Evolutionary conservation across 1,140 invertebrate genomes (phyloP).

Genomic region (Aphelinus certus): DNA sequence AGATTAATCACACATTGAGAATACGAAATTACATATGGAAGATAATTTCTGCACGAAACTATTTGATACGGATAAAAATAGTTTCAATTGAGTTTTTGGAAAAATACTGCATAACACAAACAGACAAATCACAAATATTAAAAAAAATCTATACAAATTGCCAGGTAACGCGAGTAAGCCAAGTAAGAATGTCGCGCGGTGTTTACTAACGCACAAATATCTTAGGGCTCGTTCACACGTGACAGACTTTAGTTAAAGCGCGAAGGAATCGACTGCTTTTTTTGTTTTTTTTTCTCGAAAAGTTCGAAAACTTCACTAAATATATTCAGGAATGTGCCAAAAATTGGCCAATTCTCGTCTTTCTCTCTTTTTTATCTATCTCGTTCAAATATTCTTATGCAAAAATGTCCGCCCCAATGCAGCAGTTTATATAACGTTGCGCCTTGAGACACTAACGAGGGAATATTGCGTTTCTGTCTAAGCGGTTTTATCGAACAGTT

Average conservation of each 20-base stretch:
- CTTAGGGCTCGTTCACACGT: slow-evolving; percentile 19
- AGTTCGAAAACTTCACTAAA: slow-evolving; percentile 36
- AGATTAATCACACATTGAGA: too few relatives aligned
- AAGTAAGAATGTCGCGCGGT: slow-evolving; percentile 27
- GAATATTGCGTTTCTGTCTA: slow-evolving; percentile 18
- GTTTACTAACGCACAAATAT: slow-evolving; percentile 34
- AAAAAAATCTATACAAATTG: slow-evolving; percentile 19
- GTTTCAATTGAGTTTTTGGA: not conserved
- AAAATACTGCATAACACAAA: not conserved
- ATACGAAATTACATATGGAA: too few relatives aligned
- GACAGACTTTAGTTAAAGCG: slow-evolving; percentile 27
- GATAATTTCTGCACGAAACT: too few relatives aligned
- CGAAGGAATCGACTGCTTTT: slow-evolving; percentile 21
- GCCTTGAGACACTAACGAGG: not conserved
- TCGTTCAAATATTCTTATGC: not conserved
- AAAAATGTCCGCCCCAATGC: too few relatives aligned
- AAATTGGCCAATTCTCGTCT: slow-evolving; percentile 26
- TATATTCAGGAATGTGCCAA: slow-evolving; percentile 34
- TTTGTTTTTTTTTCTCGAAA: slow-evolving; percentile 29
- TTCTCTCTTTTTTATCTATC: slow-evolving; percentile 27
- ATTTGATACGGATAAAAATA: too few relatives aligned
- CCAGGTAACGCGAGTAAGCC: slow-evolving; percentile 44
- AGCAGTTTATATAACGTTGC: too few relatives aligned
- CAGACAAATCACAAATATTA: not conserved
- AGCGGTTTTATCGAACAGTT: slow-evolving; percentile 39